Conservation (phyloP, 2,113 vertebrate genomes). For the Corvus moneduloides region DNA sequence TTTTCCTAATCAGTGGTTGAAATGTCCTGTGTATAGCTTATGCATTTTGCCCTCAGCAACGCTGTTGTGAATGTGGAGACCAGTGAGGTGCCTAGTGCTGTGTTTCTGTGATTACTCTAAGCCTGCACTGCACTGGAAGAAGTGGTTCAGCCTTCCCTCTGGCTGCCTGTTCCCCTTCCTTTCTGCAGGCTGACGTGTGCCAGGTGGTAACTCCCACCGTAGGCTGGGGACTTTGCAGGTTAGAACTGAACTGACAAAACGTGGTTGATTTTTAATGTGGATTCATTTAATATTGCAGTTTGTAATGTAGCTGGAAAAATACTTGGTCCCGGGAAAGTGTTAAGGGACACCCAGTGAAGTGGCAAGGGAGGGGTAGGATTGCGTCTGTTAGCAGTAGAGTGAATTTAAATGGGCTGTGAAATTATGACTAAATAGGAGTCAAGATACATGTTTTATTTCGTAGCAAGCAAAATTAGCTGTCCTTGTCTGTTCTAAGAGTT, state of each 20-base stretch:
- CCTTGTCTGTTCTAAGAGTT: background rate
- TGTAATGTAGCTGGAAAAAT: background rate
- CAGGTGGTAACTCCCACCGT: background rate
- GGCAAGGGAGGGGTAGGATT: background rate
- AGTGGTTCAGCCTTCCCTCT: background rate
- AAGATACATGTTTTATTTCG: background rate
- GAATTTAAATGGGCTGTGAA: conserved; percentile 46
- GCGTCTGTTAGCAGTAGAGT: background rate
- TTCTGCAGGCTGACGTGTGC: background rate
- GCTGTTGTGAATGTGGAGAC: background rate
- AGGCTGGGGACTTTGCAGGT: rapidly evolving
- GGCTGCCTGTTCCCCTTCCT: background rate
- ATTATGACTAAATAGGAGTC: conserved; percentile 35
- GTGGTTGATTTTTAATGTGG: background rate
- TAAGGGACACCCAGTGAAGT: background rate
- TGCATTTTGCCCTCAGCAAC: background rate
- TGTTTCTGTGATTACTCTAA: background rate
- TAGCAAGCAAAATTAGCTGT: conserved; percentile 5
- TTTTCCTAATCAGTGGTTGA: background rate
- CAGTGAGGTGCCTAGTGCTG: background rate
- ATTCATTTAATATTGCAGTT: background rate
- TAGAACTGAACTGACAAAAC: background rate
- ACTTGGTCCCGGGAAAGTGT: background rate
- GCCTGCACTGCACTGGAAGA: background rate
- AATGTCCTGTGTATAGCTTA: background rate